phyloP scores from a whole-genome alignment of 2,797 vertebrate genomes.

The Eremophila alpestris region DNA sequence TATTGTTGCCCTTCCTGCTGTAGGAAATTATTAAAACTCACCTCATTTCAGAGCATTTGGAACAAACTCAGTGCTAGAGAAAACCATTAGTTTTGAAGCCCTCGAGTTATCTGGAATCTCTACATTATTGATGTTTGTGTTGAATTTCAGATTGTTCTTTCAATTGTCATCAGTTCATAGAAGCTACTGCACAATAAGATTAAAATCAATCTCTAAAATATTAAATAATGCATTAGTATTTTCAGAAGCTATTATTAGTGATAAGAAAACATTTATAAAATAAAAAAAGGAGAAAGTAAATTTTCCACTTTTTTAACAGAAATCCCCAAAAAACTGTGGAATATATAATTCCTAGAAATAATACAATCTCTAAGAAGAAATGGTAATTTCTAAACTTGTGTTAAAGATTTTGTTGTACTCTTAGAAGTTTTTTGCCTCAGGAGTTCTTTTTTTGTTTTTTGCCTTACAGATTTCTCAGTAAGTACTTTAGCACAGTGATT shows the following conservation, averaged over 20 bases:
- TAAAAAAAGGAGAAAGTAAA: not conserved
- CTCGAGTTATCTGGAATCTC: not conserved
- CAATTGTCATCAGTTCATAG: not conserved
- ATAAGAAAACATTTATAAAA: not conserved
- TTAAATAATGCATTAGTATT: not conserved
- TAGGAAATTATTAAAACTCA: not conserved
- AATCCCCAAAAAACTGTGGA: fast-evolving
- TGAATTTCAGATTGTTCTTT: not conserved
- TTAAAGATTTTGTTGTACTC: not conserved
- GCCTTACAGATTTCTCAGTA: not conserved
- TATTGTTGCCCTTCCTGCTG: not conserved
- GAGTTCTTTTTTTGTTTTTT: not conserved
- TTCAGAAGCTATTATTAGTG: not conserved
- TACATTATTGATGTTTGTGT: not conserved
- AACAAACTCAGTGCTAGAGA: not conserved
- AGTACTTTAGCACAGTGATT: not conserved
- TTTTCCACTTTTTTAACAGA: not conserved
- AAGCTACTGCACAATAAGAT: not conserved
- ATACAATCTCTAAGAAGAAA: not conserved
- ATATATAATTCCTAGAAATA: not conserved
- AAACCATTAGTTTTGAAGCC: not conserved
- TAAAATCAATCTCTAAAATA: not conserved
- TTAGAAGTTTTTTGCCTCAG: not conserved
- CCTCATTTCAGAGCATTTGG: not conserved
- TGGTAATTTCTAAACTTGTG: fast-evolving